These are phyloP conservation scores for Heliconius charithonia DNA, from an alignment of 2,888 invertebrate species.

Conservation along the genomic window DNA sequence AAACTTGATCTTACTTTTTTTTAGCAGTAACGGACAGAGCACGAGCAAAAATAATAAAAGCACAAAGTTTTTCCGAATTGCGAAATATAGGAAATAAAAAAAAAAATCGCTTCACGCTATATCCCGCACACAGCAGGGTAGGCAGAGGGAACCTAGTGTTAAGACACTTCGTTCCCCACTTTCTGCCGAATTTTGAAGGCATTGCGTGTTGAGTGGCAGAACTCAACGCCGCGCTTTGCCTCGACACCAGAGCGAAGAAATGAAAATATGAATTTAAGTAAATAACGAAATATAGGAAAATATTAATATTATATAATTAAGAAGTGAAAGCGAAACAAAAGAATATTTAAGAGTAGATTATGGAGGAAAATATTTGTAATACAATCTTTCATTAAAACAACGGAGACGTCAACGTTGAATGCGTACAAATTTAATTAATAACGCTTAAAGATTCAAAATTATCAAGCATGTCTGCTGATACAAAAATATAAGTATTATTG, in stretches of 20 bases:
- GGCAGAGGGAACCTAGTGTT: too few species aligned
- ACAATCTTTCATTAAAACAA: constrained; percentile 9
- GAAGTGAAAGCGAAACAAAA: neutral
- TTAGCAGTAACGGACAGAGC: neutral
- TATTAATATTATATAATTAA: neutral
- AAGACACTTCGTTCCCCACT: too few species aligned
- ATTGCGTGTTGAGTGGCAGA: too few species aligned
- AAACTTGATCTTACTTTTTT: neutral
- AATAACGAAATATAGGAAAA: neutral
- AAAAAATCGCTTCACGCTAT: too few species aligned
- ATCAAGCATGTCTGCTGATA: neutral
- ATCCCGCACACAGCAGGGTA: too few species aligned
- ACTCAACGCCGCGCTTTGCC: too few species aligned
- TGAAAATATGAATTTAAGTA: too few species aligned
- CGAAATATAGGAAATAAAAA: neutral
- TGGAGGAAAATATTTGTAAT: constrained; percentile 11
- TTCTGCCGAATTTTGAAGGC: too few species aligned
- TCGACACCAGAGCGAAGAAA: too few species aligned
- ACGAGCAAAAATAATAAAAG: neutral
- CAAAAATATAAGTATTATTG: neutral
- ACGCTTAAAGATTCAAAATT: constrained; percentile 1
- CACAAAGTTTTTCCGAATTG: neutral
- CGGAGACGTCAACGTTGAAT: constrained; percentile 9
- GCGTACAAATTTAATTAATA: constrained; percentile 17
- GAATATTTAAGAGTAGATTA: neutral